A percentile compares a stretch with the other conserved stretches of the same genome.
Conservation (phyloP, 2,888 invertebrate species). For the Monopis laevigella region DNA sequence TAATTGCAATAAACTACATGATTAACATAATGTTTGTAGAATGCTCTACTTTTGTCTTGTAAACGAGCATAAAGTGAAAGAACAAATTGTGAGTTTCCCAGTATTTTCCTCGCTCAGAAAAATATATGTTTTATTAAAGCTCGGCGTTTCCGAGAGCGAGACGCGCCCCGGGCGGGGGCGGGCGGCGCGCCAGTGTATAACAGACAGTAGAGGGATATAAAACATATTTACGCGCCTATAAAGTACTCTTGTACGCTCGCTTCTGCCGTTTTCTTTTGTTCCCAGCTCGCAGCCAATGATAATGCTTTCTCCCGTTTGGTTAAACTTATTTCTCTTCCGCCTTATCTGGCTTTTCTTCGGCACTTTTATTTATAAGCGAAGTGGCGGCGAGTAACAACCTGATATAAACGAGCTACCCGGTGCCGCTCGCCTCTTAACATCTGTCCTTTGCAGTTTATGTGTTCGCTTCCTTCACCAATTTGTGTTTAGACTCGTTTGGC, state of each 20-base stretch:
- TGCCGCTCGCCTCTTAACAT: conserved; percentile 41
- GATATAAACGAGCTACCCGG: conserved; percentile 44
- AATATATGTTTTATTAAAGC: conserved; percentile 69
- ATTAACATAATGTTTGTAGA: conserved; percentile 66
- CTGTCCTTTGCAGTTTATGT: conserved; percentile 17
- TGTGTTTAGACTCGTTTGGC: conserved; percentile 2
- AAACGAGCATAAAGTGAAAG: conserved; percentile 69
- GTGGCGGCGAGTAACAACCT: conserved; percentile 48
- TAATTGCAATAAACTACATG: conserved; percentile 34
- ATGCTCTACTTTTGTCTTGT: conserved; percentile 68
- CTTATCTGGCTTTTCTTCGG: conserved; percentile 61
- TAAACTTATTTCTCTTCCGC: conserved; percentile 63
- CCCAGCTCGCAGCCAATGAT: conserved; percentile 63
- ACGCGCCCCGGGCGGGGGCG: conserved; percentile 40
- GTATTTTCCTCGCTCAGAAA: conserved; percentile 68
- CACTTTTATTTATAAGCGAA: conserved; percentile 60
- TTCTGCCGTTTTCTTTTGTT: conserved; percentile 67
- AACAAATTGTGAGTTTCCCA: conserved; percentile 68
- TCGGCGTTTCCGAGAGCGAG: conserved; percentile 66
- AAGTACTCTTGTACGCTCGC: conserved; percentile 66
- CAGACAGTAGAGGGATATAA: conserved; percentile 68
- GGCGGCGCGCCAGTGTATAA: conserved; percentile 63
- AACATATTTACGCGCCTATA: conserved; percentile 69
- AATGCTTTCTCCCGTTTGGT: conserved; percentile 64
- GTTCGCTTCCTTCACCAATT: conserved; percentile 4